Base-by-base conservation (phyloP, 1,140 invertebrate species). In the Temnothorax longispinosus region DNA sequence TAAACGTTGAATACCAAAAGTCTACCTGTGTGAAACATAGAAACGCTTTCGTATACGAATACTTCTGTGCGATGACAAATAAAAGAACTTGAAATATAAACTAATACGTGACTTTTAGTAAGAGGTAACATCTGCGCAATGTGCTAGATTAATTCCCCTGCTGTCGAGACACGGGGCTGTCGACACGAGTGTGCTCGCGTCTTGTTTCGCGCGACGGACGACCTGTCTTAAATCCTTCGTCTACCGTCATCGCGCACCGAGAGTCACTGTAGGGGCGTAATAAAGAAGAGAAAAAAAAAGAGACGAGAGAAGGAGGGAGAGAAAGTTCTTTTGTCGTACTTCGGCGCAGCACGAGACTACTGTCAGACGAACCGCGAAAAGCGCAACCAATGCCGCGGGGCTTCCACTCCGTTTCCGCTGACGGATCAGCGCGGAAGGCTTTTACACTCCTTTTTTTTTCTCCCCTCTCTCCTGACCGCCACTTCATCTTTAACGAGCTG, bases 161-260 rank as follows among this genome's bases (percentile, higher is more conserved):
- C 5, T 8, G 41, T 7, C 52, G 52, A 47, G 21, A 32, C 13
- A n/a, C 27, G 27, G 27, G 27, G 1, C 27, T 41, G 21, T 52
- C 27, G 64, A 32, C 21, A 18, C 52, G 21, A 82, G 52, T 58
- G 38, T 6, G 50, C 21, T 21, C 52, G 35, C 62, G 7, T 67
- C 86, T 88, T 89, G 77, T 85, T 88, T 86, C 81, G 88, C 81
- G 78, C 75, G 76, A 88, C 85, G 54, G 44, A 85, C 82, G 71
- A 85, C 74, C 80, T 2, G 69, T 85, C 69, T 84, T 84, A 84
- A 84, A 27, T 27, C 58, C 35, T 58, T 54, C 77, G 74, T 78
- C 85, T 65, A 54, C 47, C 35, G 62, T 69, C 64, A 60, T 18
- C 81, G 50, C 80, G 82, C 64, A 50, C 64, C 52, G 50, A 80